Evolutionary conservation across 2,888 invertebrate species (phyloP).

Genomic region (Ornithoptera alexandrae): DNA sequence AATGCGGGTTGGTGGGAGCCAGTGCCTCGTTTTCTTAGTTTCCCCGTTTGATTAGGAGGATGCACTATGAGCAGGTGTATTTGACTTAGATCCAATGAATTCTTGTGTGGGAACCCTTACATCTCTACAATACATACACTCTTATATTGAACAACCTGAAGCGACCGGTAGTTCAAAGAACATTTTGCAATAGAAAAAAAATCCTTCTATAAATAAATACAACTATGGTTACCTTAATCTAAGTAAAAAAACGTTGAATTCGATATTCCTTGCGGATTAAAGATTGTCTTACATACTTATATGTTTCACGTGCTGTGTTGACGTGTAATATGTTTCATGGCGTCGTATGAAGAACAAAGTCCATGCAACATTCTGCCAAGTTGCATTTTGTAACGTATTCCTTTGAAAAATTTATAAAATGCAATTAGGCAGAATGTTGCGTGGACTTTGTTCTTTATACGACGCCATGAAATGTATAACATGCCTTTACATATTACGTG

Average conservation of each 20-base stretch:
- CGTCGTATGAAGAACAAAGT: conserved; percentile 19
- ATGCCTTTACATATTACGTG: no score
- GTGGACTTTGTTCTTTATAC: conserved; percentile 22
- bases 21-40: no score
- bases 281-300: conserved; percentile 10
- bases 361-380: conserved; percentile 12
- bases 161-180: background rate
- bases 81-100: no score
- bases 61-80: no score
- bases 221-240: background rate
- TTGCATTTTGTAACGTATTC: conserved; percentile 3
- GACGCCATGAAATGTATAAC: background rate
- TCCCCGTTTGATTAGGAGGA: no score
- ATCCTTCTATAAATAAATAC: background rate
- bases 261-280: conserved; percentile 28
- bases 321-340: background rate
- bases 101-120: no score
- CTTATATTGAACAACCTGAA: no score
- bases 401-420: background rate
- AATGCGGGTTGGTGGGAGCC: no score
- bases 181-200: background rate
- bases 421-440: conserved; percentile 14
- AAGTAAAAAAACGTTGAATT: conserved; percentile 16
- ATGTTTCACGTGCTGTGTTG: conserved; percentile 11
- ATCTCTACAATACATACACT: no score